Conservation (phyloP, 2,113 vertebrate genomes). For the Cercocebus atys region DNA sequence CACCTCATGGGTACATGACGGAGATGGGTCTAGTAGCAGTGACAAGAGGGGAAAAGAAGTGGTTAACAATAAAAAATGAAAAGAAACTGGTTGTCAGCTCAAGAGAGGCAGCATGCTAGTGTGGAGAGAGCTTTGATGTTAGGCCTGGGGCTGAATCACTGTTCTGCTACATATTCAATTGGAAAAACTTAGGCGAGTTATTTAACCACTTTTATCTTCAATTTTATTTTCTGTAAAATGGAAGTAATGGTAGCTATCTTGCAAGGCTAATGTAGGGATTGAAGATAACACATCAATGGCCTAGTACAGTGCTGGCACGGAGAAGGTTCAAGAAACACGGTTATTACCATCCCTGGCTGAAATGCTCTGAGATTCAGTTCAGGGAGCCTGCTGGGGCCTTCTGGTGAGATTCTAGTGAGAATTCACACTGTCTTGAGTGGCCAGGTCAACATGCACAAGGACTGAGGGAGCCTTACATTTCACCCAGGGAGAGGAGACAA, state of each 20-base stretch:
- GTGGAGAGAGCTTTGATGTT: neutral
- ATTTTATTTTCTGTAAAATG: neutral
- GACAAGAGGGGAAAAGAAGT: neutral
- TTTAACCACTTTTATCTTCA: neutral
- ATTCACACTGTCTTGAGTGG: neutral
- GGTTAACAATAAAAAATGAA: neutral
- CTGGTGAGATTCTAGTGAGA: neutral
- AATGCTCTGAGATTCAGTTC: neutral
- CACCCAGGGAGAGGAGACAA: slow-evolving; percentile 7
- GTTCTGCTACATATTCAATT: neutral
- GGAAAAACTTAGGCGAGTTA: neutral
- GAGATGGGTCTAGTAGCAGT: neutral
- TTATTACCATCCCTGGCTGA: neutral
- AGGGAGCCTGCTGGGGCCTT: neutral
- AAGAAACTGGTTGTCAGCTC: neutral
- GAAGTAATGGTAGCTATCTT: neutral
- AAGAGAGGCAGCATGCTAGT: neutral
- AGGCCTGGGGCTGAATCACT: neutral
- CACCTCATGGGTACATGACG: neutral
- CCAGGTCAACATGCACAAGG: neutral
- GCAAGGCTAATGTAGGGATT: neutral
- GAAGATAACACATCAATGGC: neutral
- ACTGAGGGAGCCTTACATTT: neutral
- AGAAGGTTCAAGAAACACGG: neutral
- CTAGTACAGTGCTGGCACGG: neutral